Evolutionary conservation across 2,113 vertebrate genomes (phyloP).

Genomic region (Chrysemys picta): DNA sequence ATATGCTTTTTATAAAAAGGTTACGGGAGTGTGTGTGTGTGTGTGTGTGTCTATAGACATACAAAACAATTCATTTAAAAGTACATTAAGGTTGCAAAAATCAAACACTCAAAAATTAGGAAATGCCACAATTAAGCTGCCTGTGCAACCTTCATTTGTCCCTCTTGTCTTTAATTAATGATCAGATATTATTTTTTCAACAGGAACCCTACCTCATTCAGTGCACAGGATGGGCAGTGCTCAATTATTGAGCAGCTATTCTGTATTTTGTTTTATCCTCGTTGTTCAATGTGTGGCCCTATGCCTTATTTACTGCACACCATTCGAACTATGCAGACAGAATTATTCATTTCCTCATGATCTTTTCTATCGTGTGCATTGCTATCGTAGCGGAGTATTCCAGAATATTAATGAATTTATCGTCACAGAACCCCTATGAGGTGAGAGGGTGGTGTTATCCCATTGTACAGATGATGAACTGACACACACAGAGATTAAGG

Average conservation of each 20-base stretch:
- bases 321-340: not conserved
- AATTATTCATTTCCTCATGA: not conserved
- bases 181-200: not conserved
- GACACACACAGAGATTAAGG: not conserved
- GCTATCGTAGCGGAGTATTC: not conserved
- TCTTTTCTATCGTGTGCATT: not conserved
- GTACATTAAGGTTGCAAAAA: not conserved
- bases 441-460: not conserved
- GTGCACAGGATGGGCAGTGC: not conserved
- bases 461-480: not conserved
- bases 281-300: not conserved
- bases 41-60: not conserved
- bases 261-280: not conserved
- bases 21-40: not conserved
- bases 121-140: too few relatives aligned
- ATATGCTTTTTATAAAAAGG: not conserved
- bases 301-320: not conserved
- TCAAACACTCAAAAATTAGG: not conserved
- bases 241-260: not conserved
- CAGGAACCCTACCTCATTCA: not conserved
- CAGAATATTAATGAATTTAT: not conserved
- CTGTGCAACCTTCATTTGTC: too few relatives aligned
- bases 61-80: not conserved
- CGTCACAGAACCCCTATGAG: not conserved
- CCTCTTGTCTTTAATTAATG: not conserved